Evolutionary conservation across 2,888 invertebrate species (phyloP), one percentile per base, ranked within the genome.

Genomic region (Craniophora ligustri): DNA sequence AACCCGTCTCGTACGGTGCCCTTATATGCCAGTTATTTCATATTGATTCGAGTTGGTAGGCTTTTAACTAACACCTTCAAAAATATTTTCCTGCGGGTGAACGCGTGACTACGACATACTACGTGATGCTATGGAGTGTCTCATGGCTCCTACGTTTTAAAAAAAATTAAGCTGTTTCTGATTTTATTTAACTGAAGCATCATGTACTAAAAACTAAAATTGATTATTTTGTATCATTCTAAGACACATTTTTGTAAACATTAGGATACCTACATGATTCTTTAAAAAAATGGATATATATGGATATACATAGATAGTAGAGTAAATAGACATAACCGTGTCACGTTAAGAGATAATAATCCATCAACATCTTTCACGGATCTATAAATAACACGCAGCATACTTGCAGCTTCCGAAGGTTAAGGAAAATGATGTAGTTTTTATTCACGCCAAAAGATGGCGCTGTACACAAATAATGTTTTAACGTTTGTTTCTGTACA

Each of bases 11-110:
- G 57, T n/a, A 15, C 35, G 45, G 38, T 42, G 42, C 42, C 53
- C 57, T 59, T 67, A 55, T 65, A 66, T 72, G 63, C 60, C n/a
- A 40, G 34, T 35, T 63, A 60, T 62, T 48, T 74, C 65, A 65
- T 73, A 64, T 58, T 45, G 31, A 46, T 48, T 35, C 7, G 31
- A 30, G 30, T 19, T 42, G 6, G 39, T 26, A n/a, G n/a, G 0
- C 26, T n/a, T n/a, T 26, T n/a, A 23, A 23, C 8, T 10, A 4
- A 3, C 23, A 10, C 10, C 2, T 23, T 8, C 23, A 26, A 26
- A 3, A 26, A n/a, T 1, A 26, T n/a, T 26, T 3, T 26, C 26
- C 3, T 3, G 8, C 10, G n/a, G n/a, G n/a, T n/a, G n/a, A 10
- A 0, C 10, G 10, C n/a, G n/a, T 2, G 4, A n/a, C 26, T 26